Conservation (phyloP, 2,888 invertebrate species). For the Drosophila buzzatii region DNA sequence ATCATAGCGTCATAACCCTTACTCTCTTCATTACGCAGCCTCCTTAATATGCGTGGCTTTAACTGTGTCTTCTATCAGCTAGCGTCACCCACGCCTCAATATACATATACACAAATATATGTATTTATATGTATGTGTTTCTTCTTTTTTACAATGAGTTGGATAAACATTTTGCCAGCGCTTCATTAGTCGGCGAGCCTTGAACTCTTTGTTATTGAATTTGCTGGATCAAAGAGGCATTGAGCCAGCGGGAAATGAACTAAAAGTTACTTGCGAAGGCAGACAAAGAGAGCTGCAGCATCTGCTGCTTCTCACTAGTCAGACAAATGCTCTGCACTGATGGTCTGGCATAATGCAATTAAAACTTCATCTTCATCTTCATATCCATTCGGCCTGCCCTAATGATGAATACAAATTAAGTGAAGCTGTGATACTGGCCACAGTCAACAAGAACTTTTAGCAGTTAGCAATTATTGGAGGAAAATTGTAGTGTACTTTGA, state of each 20-base stretch:
- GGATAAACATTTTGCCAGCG: slow-evolving; percentile 57
- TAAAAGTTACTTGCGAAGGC: slow-evolving; percentile 35
- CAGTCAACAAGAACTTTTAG: slow-evolving; percentile 2
- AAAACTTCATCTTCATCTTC: slow-evolving; percentile 53
- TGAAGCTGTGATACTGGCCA: background rate
- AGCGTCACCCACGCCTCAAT: slow-evolving; percentile 9
- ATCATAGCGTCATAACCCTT: slow-evolving; percentile 19
- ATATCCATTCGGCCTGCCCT: slow-evolving; percentile 19
- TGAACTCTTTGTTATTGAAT: slow-evolving; percentile 69
- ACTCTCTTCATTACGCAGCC: background rate
- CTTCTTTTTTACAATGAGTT: slow-evolving; percentile 27
- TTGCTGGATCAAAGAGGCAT: slow-evolving; percentile 58
- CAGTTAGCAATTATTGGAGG: background rate
- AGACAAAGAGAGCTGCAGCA: slow-evolving; percentile 36
- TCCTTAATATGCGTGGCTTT: slow-evolving; percentile 10
- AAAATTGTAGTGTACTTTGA: background rate
- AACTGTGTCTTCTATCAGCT: slow-evolving; percentile 23
- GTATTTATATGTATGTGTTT: background rate
- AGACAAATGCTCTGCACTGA: slow-evolving; percentile 22
- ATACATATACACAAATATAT: background rate
- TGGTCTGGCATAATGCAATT: slow-evolving; percentile 53
- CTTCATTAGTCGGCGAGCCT: slow-evolving; percentile 61
- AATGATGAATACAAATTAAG: slow-evolving; percentile 17
- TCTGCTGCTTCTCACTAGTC: slow-evolving; percentile 33
- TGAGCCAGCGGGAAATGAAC: slow-evolving; percentile 48